These are phyloP conservation scores for Ctenicera cuprea DNA, from an alignment of 2,888 invertebrate species.

Conservation along the genomic window DNA sequence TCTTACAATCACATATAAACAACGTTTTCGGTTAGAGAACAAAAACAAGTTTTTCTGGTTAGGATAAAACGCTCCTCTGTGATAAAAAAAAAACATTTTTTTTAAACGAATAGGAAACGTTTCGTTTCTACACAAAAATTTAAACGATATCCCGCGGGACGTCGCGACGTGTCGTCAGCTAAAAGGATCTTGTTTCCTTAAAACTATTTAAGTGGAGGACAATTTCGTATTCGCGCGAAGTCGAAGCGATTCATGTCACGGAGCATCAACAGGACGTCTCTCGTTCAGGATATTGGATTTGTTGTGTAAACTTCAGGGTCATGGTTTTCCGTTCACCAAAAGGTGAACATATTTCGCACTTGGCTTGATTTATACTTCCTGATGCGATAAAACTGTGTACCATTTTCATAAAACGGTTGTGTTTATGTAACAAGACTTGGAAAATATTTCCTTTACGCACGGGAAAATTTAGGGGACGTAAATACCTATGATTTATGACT, in stretches of 20 bases:
- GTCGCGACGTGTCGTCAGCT: no score
- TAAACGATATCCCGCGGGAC: constrained; percentile 22
- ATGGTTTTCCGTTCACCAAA: constrained; percentile 32
- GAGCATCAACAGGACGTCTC: constrained; percentile 37
- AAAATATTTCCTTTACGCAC: constrained; percentile 19
- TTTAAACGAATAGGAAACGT: no score
- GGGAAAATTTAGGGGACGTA: constrained; percentile 1
- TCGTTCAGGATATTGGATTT: constrained; percentile 41
- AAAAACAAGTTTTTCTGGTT: no score
- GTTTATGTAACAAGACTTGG: constrained; percentile 22
- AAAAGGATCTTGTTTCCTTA: constrained; percentile 37
- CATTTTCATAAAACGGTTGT: constrained; percentile 35
- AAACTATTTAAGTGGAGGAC: constrained; percentile 43
- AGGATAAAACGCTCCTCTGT: no score
- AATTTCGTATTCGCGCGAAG: constrained; percentile 32
- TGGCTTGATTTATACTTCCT: constrained; percentile 41
- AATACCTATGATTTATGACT: constrained; percentile 27
- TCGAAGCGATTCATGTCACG: constrained; percentile 38
- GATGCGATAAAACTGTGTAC: constrained; percentile 29
- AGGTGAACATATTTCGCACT: constrained; percentile 40
- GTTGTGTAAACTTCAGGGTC: constrained; percentile 30
- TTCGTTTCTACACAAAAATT: constrained; percentile 7
- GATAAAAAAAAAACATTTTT: constrained; percentile 13
- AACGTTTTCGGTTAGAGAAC: neutral
- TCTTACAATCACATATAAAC: no score